A percentile compares a stretch with the other conserved stretches of the same genome.
Evolutionary conservation across 2,113 vertebrate genomes (phyloP).

Genomic region (Cariama cristata): DNA sequence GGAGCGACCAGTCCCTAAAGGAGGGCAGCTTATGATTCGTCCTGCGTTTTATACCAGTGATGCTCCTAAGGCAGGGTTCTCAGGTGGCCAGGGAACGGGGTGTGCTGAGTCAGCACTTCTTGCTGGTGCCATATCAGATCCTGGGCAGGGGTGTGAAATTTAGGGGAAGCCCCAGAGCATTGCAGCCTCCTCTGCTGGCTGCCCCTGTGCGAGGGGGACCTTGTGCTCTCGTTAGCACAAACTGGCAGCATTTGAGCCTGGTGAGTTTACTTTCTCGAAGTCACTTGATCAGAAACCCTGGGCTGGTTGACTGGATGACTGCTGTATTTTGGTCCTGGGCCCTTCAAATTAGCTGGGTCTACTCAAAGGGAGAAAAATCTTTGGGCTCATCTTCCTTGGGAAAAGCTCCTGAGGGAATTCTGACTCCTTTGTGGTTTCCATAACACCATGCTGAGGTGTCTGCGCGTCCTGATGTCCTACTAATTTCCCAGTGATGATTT

Average conservation of each 20-base stretch:
- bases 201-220: background rate
- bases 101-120: background rate
- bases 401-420: slow-evolving; percentile 19
- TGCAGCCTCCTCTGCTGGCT: background rate
- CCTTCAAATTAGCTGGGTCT: background rate
- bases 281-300: background rate
- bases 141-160: background rate
- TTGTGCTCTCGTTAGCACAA: background rate
- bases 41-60: background rate
- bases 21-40: background rate
- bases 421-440: slow-evolving; percentile 43
- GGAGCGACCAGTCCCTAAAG: background rate
- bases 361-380: background rate
- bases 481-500: slow-evolving; percentile 59
- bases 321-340: background rate
- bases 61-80: background rate
- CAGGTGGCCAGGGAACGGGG: background rate
- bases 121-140: background rate
- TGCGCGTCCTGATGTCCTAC: slow-evolving; percentile 16
- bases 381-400: background rate
- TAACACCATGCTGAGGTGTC: slow-evolving; percentile 40
- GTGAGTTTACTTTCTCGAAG: background rate
- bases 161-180: background rate
- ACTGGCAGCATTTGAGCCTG: background rate
- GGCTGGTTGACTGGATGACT: background rate